Evolutionary conservation across 2,797 vertebrate species (phyloP).

Genomic region (Peromyscus melanophrys): DNA sequence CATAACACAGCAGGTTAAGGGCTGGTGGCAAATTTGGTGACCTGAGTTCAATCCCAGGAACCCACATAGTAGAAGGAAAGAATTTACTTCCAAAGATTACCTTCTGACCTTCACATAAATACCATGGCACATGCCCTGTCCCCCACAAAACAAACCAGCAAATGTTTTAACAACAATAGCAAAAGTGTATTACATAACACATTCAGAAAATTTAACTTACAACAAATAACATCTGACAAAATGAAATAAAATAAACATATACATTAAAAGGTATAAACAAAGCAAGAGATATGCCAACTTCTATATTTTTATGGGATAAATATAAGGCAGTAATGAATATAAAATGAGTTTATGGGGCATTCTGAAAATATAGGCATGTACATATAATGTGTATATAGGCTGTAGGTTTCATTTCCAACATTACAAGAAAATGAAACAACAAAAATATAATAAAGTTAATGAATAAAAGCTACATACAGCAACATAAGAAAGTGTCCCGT

Average conservation of each 20-base stretch:
- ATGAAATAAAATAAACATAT: neutral
- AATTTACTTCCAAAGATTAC: neutral
- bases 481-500: neutral
- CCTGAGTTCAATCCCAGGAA: neutral
- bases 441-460: neutral
- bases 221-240: conserved; percentile 17
- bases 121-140: no score
- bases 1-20: neutral
- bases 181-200: neutral
- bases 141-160: neutral
- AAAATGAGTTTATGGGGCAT: neutral
- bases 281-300: neutral
- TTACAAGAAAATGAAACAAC: neutral
- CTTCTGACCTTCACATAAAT: neutral
- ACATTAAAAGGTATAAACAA: neutral
- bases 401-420: neutral
- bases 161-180: neutral
- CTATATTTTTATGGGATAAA: neutral
- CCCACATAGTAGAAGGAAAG: neutral
- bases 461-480: neutral
- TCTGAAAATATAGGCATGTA: neutral
- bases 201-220: neutral
- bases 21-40: neutral
- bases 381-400: neutral
- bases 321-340: neutral